Evolutionary conservation across 2,113 vertebrate genomes (phyloP), one percentile per base, ranked within the genome.

Genomic region (Notarius quadriscutis): DNA sequence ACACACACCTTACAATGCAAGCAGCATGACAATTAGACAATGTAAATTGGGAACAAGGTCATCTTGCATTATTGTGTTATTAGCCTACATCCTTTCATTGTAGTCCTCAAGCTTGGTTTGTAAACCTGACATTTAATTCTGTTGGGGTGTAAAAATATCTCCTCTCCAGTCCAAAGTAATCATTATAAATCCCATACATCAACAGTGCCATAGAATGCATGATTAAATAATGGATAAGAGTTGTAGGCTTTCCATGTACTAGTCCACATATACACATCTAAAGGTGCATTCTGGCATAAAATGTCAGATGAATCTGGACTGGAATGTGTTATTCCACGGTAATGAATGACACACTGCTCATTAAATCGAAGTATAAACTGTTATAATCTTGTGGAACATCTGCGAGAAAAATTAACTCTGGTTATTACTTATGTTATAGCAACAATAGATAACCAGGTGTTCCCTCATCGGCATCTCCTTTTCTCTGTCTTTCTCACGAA

Each of bases 11-110:
- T 53, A 81, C 79, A 87, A 82, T 74, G 34, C 79, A 87, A 62
- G 53, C 81, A 77, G 81, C 80, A 77, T 83, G 57, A 77, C 69
- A 83, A 83, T 82, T 83, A 87, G 81, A 83, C 53, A 83, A 83
- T 74, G 69, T 77, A 82, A 82, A 87, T 30, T 80, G 34, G 67
- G 65, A 81, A 82, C 65, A 60, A 82, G 86, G 86, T 87, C 50
- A 82, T 71, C 58, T 41, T 67, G 48, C 25, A 84, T n/a, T 86
- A 81, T 72, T 87, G 65, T 27, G 41, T 50, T 81, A 58, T 67
- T 53, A 62, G 51, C 22, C 27, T 81, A 53, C 53, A 86, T 86
- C 51, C 10, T 57, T 55, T 79, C 17, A 20, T 8, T 81, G 77
- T 50, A 72, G 27, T 65, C 25, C 22, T 65, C 8, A 18, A 77